Evolutionary conservation across 2,797 vertebrate species (phyloP).

Genomic region (Scleropages formosus): DNA sequence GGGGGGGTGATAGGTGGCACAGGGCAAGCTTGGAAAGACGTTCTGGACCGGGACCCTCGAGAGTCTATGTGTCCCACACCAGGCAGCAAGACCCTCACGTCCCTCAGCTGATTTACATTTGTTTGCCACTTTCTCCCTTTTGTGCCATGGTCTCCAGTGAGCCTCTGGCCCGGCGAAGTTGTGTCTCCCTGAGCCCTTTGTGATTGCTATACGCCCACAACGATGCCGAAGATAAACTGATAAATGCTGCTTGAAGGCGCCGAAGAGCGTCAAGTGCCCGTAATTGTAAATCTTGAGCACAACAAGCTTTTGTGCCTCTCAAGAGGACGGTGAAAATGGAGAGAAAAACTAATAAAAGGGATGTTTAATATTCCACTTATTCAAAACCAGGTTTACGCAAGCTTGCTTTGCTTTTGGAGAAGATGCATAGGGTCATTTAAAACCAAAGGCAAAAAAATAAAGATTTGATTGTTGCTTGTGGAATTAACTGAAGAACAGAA

Average conservation of each 20-base stretch:
- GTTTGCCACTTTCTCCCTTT: constrained; percentile 37
- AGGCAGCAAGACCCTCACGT: constrained; percentile 27
- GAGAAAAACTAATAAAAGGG: constrained; percentile 14
- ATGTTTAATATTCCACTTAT: constrained; percentile 25
- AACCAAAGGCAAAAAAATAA: too few relatives aligned
- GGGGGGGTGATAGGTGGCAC: neutral
- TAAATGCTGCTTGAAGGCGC: constrained; percentile 30
- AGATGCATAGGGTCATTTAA: neutral
- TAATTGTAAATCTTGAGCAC: constrained; percentile 31
- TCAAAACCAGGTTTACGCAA: constrained; percentile 19
- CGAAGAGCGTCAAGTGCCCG: constrained; percentile 29
- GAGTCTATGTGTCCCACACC: constrained; percentile 32
- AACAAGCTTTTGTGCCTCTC: constrained; percentile 17
- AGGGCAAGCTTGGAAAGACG: constrained; percentile 37
- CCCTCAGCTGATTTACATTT: constrained; percentile 45
- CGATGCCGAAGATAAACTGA: constrained; percentile 35
- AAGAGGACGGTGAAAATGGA: neutral
- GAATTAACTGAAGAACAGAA: neutral
- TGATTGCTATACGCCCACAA: constrained; percentile 26
- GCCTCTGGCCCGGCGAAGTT: constrained; percentile 18
- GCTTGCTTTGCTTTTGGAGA: constrained; percentile 16
- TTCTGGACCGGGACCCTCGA: constrained; percentile 33
- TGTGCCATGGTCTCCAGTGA: constrained; percentile 28
- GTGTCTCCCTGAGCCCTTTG: constrained; percentile 33
- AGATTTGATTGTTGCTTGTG: neutral